These are phyloP conservation scores for Drosophila ezoana DNA, from an alignment of 2,888 invertebrate species.

Conservation along the genomic window DNA sequence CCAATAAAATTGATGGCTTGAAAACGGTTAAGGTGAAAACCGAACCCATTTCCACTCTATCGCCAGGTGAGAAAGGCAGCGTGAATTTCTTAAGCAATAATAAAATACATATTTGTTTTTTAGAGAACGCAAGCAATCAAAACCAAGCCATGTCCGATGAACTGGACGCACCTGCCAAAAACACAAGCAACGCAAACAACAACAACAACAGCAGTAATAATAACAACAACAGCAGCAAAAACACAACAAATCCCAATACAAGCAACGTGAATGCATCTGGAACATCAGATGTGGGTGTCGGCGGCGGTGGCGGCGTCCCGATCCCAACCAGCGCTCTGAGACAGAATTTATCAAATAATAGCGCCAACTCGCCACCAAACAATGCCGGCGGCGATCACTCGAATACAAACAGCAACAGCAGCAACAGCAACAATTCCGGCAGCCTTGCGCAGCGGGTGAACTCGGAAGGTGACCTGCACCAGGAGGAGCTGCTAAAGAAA, in stretches of 20 bases:
- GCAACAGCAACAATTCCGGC: slow-evolving; percentile 58
- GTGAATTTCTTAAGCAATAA: neutral
- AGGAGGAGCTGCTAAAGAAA: slow-evolving; percentile 59
- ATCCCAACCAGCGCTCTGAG: slow-evolving; percentile 19
- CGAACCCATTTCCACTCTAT: slow-evolving; percentile 47
- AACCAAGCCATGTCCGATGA: slow-evolving; percentile 64
- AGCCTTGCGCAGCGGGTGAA: slow-evolving; percentile 41
- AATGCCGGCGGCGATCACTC: slow-evolving; percentile 52
- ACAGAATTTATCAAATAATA: slow-evolving; percentile 44
- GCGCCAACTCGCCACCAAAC: slow-evolving; percentile 46
- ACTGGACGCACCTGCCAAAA: slow-evolving; percentile 34
- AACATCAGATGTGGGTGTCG: neutral
- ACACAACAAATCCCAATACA: slow-evolving; percentile 8
- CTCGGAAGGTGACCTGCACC: slow-evolving; percentile 55
- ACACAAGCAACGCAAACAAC: slow-evolving; percentile 12
- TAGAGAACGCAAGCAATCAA: slow-evolving; percentile 47
- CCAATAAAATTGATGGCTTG: slow-evolving; percentile 19
- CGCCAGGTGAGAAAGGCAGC: slow-evolving; percentile 48
- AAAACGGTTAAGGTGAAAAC: slow-evolving; percentile 43
- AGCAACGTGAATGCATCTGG: slow-evolving; percentile 2
- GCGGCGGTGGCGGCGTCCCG: slow-evolving; percentile 1
- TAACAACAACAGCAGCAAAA: slow-evolving; percentile 23
- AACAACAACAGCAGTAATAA: slow-evolving; percentile 20
- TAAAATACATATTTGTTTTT: neutral
- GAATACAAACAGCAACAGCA: slow-evolving; percentile 57